Conservation (phyloP, 2,113 vertebrate genomes). For the Eolophus roseicapilla region DNA sequence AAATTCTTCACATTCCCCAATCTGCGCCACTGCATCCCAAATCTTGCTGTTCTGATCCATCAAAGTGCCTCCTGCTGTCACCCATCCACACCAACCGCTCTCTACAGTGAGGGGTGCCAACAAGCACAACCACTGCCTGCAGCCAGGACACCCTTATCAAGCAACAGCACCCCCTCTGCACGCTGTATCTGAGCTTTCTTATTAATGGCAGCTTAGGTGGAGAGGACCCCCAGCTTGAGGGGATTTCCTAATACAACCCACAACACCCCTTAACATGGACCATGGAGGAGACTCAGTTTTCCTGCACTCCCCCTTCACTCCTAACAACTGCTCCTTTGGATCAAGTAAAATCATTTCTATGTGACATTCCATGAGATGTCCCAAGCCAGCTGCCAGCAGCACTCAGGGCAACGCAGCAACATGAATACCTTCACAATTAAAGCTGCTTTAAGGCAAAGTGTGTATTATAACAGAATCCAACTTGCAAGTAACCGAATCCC, state of each 20-base stretch:
- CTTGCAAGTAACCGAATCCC: not conserved
- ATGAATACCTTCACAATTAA: not conserved
- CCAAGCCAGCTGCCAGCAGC: not conserved
- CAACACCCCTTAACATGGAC: accelerated
- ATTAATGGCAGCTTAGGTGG: not conserved
- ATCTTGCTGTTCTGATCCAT: not conserved
- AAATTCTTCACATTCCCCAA: not conserved
- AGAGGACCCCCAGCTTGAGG: accelerated
- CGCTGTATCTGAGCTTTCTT: accelerated
- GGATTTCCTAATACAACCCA: too few species aligned
- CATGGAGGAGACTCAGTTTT: accelerated
- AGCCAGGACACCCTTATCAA: not conserved
- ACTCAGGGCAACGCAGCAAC: not conserved
- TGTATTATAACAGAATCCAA: not conserved
- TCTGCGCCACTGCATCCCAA: not conserved
- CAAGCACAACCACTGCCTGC: not conserved
- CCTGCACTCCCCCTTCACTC: not conserved
- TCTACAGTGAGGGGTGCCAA: not conserved
- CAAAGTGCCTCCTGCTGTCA: not conserved
- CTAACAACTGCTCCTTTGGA: not conserved
- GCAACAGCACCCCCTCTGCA: not conserved
- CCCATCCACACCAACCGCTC: accelerated
- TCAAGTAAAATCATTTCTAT: not conserved
- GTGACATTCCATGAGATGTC: accelerated
- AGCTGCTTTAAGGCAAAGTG: not conserved